Conservation (phyloP, 2,113 vertebrate genomes). For the Nicator chloris region DNA sequence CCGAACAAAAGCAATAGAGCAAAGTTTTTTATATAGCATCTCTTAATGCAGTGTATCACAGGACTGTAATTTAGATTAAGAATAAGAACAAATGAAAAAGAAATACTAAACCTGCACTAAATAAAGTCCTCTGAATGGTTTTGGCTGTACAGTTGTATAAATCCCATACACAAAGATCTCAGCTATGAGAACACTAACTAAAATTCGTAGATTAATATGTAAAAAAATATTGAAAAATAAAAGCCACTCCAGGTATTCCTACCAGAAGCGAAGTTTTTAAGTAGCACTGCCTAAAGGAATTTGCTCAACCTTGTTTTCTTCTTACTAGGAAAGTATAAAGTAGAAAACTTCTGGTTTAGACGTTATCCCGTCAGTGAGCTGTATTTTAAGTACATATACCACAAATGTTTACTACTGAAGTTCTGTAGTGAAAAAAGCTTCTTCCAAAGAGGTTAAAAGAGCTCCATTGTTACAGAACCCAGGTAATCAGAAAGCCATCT, state of each 20-base stretch:
- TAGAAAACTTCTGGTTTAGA: not conserved
- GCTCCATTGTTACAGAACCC: not conserved
- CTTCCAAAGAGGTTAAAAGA: not conserved
- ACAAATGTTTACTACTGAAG: not conserved
- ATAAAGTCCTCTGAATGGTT: not conserved
- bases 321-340: not conserved
- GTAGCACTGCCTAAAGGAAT: not conserved
- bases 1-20: not conserved
- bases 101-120: not conserved
- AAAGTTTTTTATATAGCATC: not conserved
- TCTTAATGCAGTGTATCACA: not conserved
- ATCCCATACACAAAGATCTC: not conserved
- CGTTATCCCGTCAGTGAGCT: not conserved
- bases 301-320: not conserved
- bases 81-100: not conserved
- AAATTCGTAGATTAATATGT: not conserved
- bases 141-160: not conserved
- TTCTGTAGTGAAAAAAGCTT: not conserved
- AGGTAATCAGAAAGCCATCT: not conserved
- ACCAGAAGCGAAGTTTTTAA: not conserved
- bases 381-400: not conserved
- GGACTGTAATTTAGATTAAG: not conserved
- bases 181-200: not conserved
- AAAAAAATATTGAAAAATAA: not conserved
- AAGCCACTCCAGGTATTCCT: not conserved